Evolutionary conservation across 2,888 invertebrate genomes (phyloP), one percentile per base, ranked within the genome.

Genomic region (Odontocolon sp.): DNA sequence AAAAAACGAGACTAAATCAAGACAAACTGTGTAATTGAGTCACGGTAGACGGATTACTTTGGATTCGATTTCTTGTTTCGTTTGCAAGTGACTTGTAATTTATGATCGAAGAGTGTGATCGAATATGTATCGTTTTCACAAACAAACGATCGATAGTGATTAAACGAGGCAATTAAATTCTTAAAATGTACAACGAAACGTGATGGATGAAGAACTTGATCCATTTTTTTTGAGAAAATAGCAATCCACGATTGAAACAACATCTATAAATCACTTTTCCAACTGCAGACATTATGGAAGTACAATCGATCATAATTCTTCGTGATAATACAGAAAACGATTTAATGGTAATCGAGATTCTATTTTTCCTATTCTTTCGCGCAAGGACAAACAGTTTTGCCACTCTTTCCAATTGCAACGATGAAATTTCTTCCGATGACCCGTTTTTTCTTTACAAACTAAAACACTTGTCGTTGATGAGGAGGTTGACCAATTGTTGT

Each of bases 291-390:
- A 23, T 63, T 23, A 11, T 14, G 33, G 21, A 33, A 33, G 21
- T 31, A 23, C 11, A 31, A 47, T 36, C 63, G 47, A 31, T 33
- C 63, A 5, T 63, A 47, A 63, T 45, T 63, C 31, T 21, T 16
- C 31, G 4, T 33, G 21, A 61, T 61, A 33, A 11, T 6, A 11
- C 61, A 9, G n/a, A 6, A 21, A 21, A 11, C 23, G 33, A 21
- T 14, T 9, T 9, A 28, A n/a, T 31, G 18, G 3, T 16, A 42
- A n/a, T 3, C 28, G 16, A 11, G 1, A 61, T 8, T 33, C 21
- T 14, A 31, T 61, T 61, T 45, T 61, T 45, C 18, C 3, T 6
- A 14, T 0, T 6, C 16, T 6, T 11, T 21, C 21, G 21, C 45
- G n/a, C 9, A 3, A 45, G 9, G n/a, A 45, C 45, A 21, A 45